Base-by-base conservation (phyloP, 2,797 vertebrate species). In the Chiropotes sagulatus region DNA sequence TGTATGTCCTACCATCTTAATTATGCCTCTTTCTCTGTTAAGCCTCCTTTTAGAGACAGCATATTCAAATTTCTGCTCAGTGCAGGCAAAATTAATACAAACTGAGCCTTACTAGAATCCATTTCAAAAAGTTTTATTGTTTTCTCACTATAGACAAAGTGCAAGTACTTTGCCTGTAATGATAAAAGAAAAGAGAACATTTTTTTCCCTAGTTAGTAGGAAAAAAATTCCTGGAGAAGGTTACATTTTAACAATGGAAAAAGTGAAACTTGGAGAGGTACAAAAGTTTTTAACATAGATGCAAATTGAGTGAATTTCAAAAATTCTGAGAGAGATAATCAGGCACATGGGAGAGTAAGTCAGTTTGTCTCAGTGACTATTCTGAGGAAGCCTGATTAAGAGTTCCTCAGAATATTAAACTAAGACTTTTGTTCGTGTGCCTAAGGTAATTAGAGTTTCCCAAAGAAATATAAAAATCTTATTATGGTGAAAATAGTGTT, bases 341-440 rank as follows among this genome's bases (percentile, higher is more conserved):
- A 94, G 88, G 85, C 87, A 97, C 96, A 83, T 72, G 78, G 87
- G 96, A 97, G 8, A 96, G 30, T 94, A 82, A 97, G 82, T 95
- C 92, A 97, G 48, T 96, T 90, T 94, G 72, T 82, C 88, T 96
- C 84, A 64, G 44, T 93, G 58, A 30, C 90, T 97, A 97, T 97
- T 96, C 94, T 96, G 54, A 96, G 96, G 96, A 96, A 93, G 81
- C 48, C 92, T 97, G 93, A 97, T 97, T 97, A 96, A 97, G 52
- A 96, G 58, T 95, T 89, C 52, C 52, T 54, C 52, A 54, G 52
- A 54, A 54, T 54, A 22, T 96, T 95, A 92, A 96, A 95, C 92
- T 82, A 92, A 73, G 46, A 94, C 41, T 83, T 92, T 97, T 92
- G 26, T 90, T 92, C 90, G 82, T 96, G 24, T 95, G 86, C 46